A percentile compares a stretch with the other conserved stretches of the same genome.
Conservation (phyloP, 2,888 invertebrate species). For the Hyalella azteca region DNA sequence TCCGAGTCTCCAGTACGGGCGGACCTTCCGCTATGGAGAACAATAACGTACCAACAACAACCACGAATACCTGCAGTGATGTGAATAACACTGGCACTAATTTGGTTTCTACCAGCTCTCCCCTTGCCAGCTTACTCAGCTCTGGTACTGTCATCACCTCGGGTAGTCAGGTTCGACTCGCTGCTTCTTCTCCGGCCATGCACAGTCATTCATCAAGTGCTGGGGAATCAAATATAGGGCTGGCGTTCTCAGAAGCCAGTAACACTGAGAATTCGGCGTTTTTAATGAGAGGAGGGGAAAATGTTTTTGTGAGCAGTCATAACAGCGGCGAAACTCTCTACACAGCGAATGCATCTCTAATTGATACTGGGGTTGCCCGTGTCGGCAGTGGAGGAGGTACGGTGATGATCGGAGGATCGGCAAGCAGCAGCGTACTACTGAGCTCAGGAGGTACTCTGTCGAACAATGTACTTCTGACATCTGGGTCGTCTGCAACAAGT, state of each 20-base stretch:
- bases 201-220: neutral
- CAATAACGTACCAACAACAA: constrained; percentile 38
- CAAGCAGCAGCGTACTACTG: constrained; percentile 44
- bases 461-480: constrained; percentile 38
- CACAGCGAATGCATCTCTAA: neutral
- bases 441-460: constrained; percentile 43
- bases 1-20: neutral
- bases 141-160: constrained; percentile 14
- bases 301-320: neutral
- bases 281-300: neutral
- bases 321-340: constrained; percentile 16
- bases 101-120: neutral
- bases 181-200: neutral
- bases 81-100: neutral
- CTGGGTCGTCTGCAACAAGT: constrained; percentile 45
- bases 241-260: neutral
- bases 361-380: constrained; percentile 8
- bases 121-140: constrained; percentile 7
- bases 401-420: constrained; percentile 44
- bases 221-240: neutral
- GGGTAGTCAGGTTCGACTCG: neutral
- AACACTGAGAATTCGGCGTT: neutral
- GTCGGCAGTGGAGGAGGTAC: constrained; percentile 33
- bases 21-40: constrained; percentile 44
- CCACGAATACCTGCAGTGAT: neutral